Percentiles rank a stretch among this genome's conserved stretches.
Conservation (phyloP, 2,888 invertebrate species). For the Panopea generosa region DNA sequence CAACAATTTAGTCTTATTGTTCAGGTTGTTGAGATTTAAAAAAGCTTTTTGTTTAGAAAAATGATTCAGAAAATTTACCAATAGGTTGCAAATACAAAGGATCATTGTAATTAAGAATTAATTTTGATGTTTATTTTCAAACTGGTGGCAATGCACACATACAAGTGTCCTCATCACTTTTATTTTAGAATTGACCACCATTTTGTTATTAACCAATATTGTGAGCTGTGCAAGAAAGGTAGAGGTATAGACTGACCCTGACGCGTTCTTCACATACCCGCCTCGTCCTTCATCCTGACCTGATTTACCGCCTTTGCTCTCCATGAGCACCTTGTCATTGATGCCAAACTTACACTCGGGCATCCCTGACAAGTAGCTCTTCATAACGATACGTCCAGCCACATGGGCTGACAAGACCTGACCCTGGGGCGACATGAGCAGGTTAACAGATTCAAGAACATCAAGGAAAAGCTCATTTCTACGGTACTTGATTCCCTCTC, state of each 20-base stretch:
- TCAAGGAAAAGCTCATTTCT: conserved; percentile 99
- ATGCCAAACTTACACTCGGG: conserved; percentile 99
- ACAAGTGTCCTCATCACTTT: no score
- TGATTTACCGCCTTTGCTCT: conserved; percentile 87
- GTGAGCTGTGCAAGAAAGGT: conserved; percentile 25
- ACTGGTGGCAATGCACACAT: no score
- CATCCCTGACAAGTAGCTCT: conserved; percentile 99
- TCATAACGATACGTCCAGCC: conserved; percentile 99
- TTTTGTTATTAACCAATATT: no score
- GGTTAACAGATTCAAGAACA: conserved; percentile 99
- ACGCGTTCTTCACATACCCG: conserved; percentile 69
- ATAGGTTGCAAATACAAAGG: no score
- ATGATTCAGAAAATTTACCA: no score
- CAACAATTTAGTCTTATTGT: no score
- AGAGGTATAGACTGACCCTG: conserved; percentile 49
- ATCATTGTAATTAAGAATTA: no score
- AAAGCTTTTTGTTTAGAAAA: no score
- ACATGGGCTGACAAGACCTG: conserved; percentile 98
- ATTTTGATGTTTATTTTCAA: no score
- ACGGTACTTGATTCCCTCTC: conserved; percentile 99
- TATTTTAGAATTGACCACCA: no score
- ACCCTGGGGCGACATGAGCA: conserved; percentile 99
- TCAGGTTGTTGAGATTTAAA: no score
- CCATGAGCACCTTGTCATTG: conserved; percentile 99
- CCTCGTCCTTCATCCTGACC: conserved; percentile 78